Base-by-base conservation (phyloP, 2,113 vertebrate genomes). In the Aldabrachelys gigantea region DNA sequence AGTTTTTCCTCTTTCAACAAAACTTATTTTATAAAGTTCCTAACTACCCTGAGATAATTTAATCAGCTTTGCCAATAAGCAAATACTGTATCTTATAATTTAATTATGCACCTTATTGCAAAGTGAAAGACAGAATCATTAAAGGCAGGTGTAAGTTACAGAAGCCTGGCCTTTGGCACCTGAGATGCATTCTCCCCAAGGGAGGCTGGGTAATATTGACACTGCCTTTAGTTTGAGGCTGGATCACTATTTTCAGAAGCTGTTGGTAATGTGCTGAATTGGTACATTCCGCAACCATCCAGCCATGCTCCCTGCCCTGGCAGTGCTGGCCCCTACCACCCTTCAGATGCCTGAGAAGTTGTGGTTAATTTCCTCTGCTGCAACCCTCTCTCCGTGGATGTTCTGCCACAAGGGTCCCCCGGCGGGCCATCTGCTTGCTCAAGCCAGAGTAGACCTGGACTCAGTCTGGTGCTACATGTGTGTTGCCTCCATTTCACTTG, bases 101-200 rank as follows among this genome's bases (percentile, higher is more conserved):
- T 88, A 89, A 89, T 84, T 85, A 86, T 29, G 17, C 14, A 1
- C 10, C 86, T 89, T 56, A n/a, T 38, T 38, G n/a, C 35, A 65
- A 14, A 65, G 62, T 35, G 31, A 35, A 35, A 31, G 29, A 7
- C 62, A 69, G 62, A 69, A 69, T 35, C 31, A 75, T 75, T 87
- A 4, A 16, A 80, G 57, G 62, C 85, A 89, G 72, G 80, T 79
- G 6, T n/a, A 2, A 57, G 13, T 85, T 7, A 89, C 87, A 87
- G 85, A 25, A 57, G 79, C 86, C 94, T 96, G 92, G 95, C 88
- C 62, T 10, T 83, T 79, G 91, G 95, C 92, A 96, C 88, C 9
- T 0, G 1, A 92, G 89, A 75, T 80, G 49, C 94, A 95, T 59
- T 38, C 78, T 76, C 56, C 31, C 41, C 2, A 80, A 80, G n/a